These are phyloP conservation scores for Heterochromis multidens DNA, from an alignment of 2,113 vertebrate genomes.

Conservation along the genomic window DNA sequence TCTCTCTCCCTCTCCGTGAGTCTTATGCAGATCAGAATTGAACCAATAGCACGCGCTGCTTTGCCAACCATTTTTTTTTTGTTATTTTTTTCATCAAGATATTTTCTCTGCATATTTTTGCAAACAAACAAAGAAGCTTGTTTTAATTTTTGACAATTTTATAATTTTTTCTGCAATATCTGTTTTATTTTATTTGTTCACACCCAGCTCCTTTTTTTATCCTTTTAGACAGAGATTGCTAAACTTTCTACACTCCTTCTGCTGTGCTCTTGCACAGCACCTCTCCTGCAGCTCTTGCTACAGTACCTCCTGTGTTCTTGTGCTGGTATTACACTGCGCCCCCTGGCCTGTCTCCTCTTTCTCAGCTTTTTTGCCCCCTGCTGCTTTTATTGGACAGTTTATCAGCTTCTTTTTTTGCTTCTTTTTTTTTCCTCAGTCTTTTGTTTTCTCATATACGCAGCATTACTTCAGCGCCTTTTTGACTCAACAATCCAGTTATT, in stretches of 20 bases:
- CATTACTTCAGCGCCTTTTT: slow-evolving; percentile 37
- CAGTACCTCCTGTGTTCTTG: slow-evolving; percentile 73
- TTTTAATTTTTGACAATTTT: slow-evolving; percentile 59
- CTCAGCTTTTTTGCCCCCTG: slow-evolving; percentile 32
- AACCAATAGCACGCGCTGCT: slow-evolving; percentile 74
- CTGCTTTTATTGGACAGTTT: slow-evolving; percentile 64
- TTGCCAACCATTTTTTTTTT: slow-evolving; percentile 74
- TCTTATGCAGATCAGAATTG: slow-evolving; percentile 71
- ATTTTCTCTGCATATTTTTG: slow-evolving; percentile 49
- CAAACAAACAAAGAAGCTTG: slow-evolving; percentile 38
- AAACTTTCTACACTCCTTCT: slow-evolving; percentile 63
- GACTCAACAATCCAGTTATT: slow-evolving; percentile 44
- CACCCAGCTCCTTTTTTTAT: not conserved
- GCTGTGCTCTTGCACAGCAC: slow-evolving; percentile 58
- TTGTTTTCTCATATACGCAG: slow-evolving; percentile 28
- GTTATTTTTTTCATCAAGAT: slow-evolving; percentile 48
- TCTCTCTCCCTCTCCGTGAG: slow-evolving; percentile 58
- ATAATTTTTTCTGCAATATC: slow-evolving; percentile 12
- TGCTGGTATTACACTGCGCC: slow-evolving; percentile 65
- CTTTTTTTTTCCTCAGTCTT: slow-evolving; percentile 20
- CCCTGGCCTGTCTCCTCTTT: slow-evolving; percentile 50
- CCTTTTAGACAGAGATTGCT: slow-evolving; percentile 37
- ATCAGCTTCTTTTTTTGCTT: slow-evolving; percentile 47
- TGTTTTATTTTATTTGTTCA: slow-evolving; percentile 26
- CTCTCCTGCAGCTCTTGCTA: slow-evolving; percentile 56